Evolutionary conservation across 1,140 invertebrate species (phyloP).

Genomic region (Pseudachorutes palmiensis): DNA sequence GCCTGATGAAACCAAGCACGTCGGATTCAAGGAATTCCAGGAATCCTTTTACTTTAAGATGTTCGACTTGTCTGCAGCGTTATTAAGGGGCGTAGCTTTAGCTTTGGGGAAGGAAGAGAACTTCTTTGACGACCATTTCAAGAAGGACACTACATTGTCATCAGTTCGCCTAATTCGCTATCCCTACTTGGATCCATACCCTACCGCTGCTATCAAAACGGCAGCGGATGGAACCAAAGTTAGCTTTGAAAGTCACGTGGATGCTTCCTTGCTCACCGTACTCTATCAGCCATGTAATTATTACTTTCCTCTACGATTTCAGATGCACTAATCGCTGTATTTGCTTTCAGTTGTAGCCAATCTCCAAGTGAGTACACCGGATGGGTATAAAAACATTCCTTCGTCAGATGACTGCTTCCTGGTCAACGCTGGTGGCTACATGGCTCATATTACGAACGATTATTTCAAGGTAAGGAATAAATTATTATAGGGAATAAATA

Average conservation of each 20-base stretch:
- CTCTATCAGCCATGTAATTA: conserved; percentile 19
- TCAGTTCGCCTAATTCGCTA: conserved; percentile 18
- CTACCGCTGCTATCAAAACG: conserved; percentile 7
- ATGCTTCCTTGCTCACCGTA: conserved; percentile 15
- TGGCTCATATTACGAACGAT: conserved; percentile 15
- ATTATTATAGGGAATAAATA: background rate
- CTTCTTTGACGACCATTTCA: conserved; percentile 17
- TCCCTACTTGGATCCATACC: conserved; percentile 11
- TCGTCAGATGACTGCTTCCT: conserved; percentile 17
- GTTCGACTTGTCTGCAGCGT: conserved; percentile 13
- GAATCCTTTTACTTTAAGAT: conserved; percentile 11
- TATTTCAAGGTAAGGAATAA: conserved; percentile 10
- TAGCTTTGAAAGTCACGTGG: conserved; percentile 17
- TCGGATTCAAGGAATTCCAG: conserved; percentile 11
- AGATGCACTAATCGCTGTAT: too few relatives aligned
- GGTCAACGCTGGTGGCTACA: conserved; percentile 14
- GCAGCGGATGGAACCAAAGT: conserved; percentile 16
- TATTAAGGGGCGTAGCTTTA: conserved; percentile 9
- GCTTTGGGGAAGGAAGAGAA: conserved; percentile 15
- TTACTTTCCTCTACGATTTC: too few relatives aligned
- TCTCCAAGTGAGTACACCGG: conserved; percentile 10
- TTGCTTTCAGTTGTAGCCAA: conserved; percentile 15
- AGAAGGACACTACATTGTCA: conserved; percentile 8
- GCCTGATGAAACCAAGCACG: conserved; percentile 16
- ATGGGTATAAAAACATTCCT: conserved; percentile 10